These are phyloP conservation scores for Peromyscus melanophrys DNA, from an alignment of 2,797 vertebrate genomes.

Conservation along the genomic window DNA sequence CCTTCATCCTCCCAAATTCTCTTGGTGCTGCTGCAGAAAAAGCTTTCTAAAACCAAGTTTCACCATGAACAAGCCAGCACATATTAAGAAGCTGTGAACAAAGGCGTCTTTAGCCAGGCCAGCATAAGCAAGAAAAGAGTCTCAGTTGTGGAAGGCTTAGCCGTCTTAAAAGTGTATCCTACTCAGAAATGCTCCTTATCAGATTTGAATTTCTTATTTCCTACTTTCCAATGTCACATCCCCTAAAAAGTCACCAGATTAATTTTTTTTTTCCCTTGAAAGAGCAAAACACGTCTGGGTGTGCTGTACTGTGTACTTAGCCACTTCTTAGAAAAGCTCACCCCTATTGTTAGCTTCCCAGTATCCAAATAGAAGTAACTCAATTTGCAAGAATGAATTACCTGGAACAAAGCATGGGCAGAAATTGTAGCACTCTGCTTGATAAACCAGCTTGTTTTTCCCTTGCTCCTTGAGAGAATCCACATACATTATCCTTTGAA, in stretches of 20 bases:
- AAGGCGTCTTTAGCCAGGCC: not conserved
- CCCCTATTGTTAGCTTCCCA: not conserved
- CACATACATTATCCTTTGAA: slow-evolving; percentile 52
- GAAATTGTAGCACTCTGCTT: slow-evolving; percentile 38
- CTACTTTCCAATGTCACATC: not conserved
- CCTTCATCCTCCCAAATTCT: slow-evolving; percentile 5
- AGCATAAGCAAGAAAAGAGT: not conserved
- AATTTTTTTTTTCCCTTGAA: slow-evolving; percentile 14
- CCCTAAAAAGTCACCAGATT: not conserved
- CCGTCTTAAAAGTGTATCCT: not conserved
- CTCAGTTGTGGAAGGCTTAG: not conserved
- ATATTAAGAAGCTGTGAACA: not conserved
- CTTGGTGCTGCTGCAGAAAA: not conserved
- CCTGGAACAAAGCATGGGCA: slow-evolving; percentile 25
- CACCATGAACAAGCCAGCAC: not conserved
- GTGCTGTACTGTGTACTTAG: not conserved
- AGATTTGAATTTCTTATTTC: not conserved
- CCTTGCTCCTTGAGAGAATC: slow-evolving; percentile 22
- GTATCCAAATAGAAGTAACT: slow-evolving; percentile 10
- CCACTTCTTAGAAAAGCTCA: not conserved
- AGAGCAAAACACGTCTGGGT: not conserved
- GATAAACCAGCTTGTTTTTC: slow-evolving; percentile 59
- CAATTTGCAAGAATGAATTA: slow-evolving; percentile 29
- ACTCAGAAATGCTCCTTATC: not conserved
- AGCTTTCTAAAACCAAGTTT: slow-evolving; percentile 19